Base-by-base conservation (phyloP, 2,888 invertebrate genomes). In the Thereva nobilitata region DNA sequence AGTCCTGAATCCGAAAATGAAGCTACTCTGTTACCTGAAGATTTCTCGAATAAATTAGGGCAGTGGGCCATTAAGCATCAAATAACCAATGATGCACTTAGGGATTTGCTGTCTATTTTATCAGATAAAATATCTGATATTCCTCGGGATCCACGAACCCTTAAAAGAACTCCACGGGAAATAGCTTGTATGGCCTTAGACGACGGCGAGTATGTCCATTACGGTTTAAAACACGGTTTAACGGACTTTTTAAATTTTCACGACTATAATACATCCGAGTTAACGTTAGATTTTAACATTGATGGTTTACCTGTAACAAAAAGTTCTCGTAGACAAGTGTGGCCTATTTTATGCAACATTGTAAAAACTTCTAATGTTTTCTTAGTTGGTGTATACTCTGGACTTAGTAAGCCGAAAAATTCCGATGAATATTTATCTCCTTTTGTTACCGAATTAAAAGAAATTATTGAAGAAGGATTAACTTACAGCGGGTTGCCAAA, bases 221-320 rank as follows among this genome's bases (percentile, higher is more conserved):
- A 70, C 54, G 70, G 69, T 1, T 4, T 69, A 10, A 64, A 68
- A 12, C 69, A 70, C 35, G 66, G 65, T 9, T 47, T 70, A 7
- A 65, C 66, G 2, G 66, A 70, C 64, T 67, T 65, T 5, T 7
- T 47, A 55, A 68, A 61, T 63, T 3, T 5, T 41, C 55, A 67
- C 38, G 42, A 59, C 10, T 47, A 61, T 40, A 64, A 67, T 61
- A 45, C 59, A 8, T n/a, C 10, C 6, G 10, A 55, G 5, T 12
- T 55, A 2, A 12, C 7, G 0, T 5, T 55, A 41, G 55, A 55
- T 34, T n/a, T 52, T 23, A 70, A 68, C 47, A 41, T 68, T 10
- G 68, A 70, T 35, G 64, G 67, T 2, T 49, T 68, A 5, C 66
- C 68, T 1, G n/a, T 68, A 40, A 23, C n/a, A n/a, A n/a, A n/a